Evolutionary conservation across 1,140 invertebrate genomes (phyloP).

Genomic region (Polyergus mexicanus): DNA sequence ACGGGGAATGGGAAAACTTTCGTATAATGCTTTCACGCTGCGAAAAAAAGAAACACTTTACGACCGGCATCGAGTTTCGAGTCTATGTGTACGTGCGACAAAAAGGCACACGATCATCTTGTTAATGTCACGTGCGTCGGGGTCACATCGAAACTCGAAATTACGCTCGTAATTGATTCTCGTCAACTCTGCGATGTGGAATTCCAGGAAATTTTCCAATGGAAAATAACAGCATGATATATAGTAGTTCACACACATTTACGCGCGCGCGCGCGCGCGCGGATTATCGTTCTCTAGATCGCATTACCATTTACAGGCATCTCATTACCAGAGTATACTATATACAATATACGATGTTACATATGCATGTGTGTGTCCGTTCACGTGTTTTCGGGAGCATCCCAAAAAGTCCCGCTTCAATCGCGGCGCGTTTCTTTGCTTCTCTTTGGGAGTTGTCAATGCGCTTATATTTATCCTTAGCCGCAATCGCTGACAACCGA

Average conservation of each 20-base stretch:
- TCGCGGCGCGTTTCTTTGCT: conserved; percentile 8
- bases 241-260: not conserved
- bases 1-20: too few relatives aligned
- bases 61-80: too few relatives aligned
- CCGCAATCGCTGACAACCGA: not conserved
- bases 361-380: not conserved
- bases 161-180: too few relatives aligned
- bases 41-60: too few relatives aligned
- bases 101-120: too few relatives aligned
- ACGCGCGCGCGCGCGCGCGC: not conserved
- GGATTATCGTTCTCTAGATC: conserved; percentile 22
- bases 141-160: too few relatives aligned
- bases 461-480: conserved; percentile 41
- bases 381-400: conserved; percentile 54
- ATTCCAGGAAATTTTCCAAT: not conserved
- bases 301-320: conserved; percentile 63
- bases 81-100: too few relatives aligned
- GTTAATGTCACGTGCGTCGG: too few relatives aligned
- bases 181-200: too few relatives aligned
- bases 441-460: conserved; percentile 21
- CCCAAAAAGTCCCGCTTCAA: conserved; percentile 55
- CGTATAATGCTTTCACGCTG: too few relatives aligned
- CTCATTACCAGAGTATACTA: conserved; percentile 22
- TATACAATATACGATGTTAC: conserved; percentile 15
- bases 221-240: not conserved